phyloP scores from a whole-genome alignment of 2,113 vertebrate genomes.

The Thamnophis sirtalis region DNA sequence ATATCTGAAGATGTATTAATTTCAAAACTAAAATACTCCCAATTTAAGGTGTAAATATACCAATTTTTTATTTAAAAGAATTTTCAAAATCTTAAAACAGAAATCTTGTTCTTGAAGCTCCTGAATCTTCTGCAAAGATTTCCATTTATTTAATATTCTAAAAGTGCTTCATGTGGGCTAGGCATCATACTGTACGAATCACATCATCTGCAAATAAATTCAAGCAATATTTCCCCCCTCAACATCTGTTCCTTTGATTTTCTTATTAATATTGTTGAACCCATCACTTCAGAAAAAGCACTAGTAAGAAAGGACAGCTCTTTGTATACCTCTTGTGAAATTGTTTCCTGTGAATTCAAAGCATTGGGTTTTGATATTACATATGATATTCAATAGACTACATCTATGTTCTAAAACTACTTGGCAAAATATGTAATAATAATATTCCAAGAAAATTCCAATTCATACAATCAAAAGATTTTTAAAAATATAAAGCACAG shows the following conservation, averaged over 20 bases:
- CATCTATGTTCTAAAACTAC: background rate
- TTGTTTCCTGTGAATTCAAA: background rate
- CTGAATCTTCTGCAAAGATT: background rate
- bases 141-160: background rate
- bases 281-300: background rate
- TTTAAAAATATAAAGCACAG: background rate
- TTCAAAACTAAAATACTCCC: background rate
- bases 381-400: background rate
- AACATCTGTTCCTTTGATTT: background rate
- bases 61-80: background rate
- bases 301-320: background rate
- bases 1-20: background rate
- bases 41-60: background rate
- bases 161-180: background rate
- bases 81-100: background rate
- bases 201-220: background rate
- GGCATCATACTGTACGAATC: background rate
- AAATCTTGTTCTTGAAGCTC: background rate
- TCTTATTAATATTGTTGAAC: background rate
- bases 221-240: background rate
- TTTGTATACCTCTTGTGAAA: background rate
- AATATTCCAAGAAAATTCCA: background rate
- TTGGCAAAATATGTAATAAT: background rate
- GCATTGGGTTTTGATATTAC: background rate
- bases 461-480: background rate